Evolutionary conservation across 2,888 invertebrate species (phyloP).

Genomic region (Plebejus melissa): DNA sequence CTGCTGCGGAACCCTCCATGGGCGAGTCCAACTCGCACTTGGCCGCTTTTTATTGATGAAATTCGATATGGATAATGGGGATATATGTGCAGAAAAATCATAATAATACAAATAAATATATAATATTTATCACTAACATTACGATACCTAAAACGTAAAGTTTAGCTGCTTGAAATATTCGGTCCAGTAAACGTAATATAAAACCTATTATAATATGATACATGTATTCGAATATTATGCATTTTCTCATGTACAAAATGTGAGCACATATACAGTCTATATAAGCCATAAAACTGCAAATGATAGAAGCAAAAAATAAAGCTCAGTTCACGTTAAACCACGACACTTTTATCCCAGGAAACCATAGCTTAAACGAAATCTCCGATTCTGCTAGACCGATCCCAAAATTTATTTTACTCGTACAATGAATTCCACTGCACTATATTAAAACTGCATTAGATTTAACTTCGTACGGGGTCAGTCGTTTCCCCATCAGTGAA

Average conservation of each 20-base stretch:
- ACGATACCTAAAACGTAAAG: too few relatives aligned
- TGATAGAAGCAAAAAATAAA: constrained; percentile 4
- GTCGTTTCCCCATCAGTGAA: not conserved
- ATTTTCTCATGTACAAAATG: not conserved
- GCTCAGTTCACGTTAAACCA: not conserved
- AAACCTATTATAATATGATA: too few relatives aligned
- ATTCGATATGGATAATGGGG: too few relatives aligned
- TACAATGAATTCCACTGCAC: constrained; percentile 18
- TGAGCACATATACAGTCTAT: not conserved
- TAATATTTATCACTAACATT: too few relatives aligned
- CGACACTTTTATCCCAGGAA: constrained; percentile 15
- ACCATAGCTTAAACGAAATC: constrained; percentile 17
- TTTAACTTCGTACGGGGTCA: constrained; percentile 14
- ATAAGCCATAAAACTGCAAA: not conserved
- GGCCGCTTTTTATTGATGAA: too few relatives aligned
- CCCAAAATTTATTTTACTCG: constrained; percentile 16
- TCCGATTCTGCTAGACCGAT: constrained; percentile 18
- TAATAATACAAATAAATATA: too few relatives aligned
- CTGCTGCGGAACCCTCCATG: too few relatives aligned
- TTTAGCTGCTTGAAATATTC: too few relatives aligned
- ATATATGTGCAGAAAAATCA: too few relatives aligned
- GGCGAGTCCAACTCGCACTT: too few relatives aligned
- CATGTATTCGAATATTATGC: too few relatives aligned
- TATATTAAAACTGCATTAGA: constrained; percentile 18
- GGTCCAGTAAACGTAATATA: too few relatives aligned